Evolutionary conservation across 2,797 vertebrate species (phyloP).

Genomic region (Myotis myotis): DNA sequence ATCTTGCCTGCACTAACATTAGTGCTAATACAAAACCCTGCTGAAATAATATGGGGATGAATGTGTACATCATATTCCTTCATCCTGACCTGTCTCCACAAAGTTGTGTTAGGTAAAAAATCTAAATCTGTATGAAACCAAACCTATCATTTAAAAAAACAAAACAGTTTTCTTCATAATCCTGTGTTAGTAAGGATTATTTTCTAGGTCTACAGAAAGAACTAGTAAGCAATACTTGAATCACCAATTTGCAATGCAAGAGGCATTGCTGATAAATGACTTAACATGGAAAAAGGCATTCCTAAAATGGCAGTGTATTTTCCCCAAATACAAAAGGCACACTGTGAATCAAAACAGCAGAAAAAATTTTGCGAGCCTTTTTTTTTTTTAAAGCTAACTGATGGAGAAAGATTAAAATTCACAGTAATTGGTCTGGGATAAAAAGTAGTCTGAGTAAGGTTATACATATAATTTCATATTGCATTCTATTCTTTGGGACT

Average conservation of each 20-base stretch:
- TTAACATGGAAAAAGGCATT: neutral
- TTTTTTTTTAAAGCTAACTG: neutral
- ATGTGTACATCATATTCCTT: neutral
- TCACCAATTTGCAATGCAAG: neutral
- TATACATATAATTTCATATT: neutral
- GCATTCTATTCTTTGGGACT: conserved; percentile 20
- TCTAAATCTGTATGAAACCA: neutral
- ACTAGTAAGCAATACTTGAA: neutral
- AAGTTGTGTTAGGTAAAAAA: neutral
- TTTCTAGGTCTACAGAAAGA: conserved; percentile 6
- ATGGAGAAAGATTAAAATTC: neutral
- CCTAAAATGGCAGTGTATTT: neutral
- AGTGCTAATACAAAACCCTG: neutral
- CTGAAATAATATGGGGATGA: neutral
- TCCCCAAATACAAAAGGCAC: neutral
- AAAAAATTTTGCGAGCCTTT: neutral
- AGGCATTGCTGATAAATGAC: neutral
- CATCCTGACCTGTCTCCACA: neutral
- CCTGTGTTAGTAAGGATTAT: neutral
- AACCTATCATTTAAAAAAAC: neutral
- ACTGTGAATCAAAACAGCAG: neutral
- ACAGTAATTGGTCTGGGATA: conserved; percentile 12
- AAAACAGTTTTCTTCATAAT: neutral
- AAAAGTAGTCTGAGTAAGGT: neutral
- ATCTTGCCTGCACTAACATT: neutral